Evolutionary conservation across 2,113 vertebrate genomes (phyloP), one percentile per base, ranked within the genome.

Genomic region (Sinocyclocheilus grahami): DNA sequence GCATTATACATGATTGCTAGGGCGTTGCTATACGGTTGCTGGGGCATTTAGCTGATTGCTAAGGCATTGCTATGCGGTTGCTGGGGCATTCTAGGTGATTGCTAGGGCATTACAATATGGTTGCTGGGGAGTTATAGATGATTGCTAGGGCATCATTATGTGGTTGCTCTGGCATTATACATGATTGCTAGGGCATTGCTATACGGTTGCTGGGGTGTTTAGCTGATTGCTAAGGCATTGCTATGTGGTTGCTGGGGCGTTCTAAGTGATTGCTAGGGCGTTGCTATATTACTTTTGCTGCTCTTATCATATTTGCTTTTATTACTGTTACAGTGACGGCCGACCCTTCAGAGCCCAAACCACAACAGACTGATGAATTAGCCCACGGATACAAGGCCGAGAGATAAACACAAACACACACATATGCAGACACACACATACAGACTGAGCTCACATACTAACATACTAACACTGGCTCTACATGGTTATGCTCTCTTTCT

Each of bases 381-480:
- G 53, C 77, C n/a, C 72, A 75, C 11, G 12, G 58, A 12, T 39
- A 63, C 22, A 62, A 42, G 30, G 55, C 55, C 1, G 13, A 80
- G 33, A 62, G 78, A 80, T 62, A n/a, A 80, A 80, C 72, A 48
- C 72, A 75, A 24, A 58, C 30, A 78, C 14, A 30, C 48, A 77
- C 75, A 77, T 16, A 62, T n/a, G 8, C 60, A n/a, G 6, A 62
- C 60, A 62, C 60, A 72, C 72, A 48, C 37, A 39, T 12, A 75
- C 33, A 72, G 18, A 42, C 55, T 79, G 5, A 79, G 22, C 11
- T 60, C 30, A 60, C 78, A 62, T 9, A 60, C 55, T 7, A 39
- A 62, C 55, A 42, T 14, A 60, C 20, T 3, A 62, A n/a, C 11
- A 46, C 39, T 46, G 39, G 4, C 11, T 75, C 22, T 46, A 75